Evolutionary conservation across 2,888 invertebrate genomes (phyloP).

Genomic region (Diadegma fenestrale): DNA sequence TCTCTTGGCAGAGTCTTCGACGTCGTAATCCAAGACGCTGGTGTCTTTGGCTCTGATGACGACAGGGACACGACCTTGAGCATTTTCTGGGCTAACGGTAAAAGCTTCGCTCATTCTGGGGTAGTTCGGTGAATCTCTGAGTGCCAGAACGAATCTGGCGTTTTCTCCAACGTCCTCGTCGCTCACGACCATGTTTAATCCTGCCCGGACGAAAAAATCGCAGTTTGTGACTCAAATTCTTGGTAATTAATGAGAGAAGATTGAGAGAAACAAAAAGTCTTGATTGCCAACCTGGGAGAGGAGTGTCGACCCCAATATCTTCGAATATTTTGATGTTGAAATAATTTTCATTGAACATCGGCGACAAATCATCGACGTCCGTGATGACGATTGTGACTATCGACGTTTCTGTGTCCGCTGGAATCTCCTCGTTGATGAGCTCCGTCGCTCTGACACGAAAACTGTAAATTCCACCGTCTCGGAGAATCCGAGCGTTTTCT

Average conservation of each 20-base stretch:
- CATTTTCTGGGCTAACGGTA: slow-evolving; percentile 88
- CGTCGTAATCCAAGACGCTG: slow-evolving; percentile 90
- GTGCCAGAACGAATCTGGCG: slow-evolving; percentile 88
- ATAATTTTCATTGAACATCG: slow-evolving; percentile 89
- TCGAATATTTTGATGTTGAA: slow-evolving; percentile 91
- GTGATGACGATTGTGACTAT: slow-evolving; percentile 92
- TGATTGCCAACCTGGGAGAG: slow-evolving; percentile 85
- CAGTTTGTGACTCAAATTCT: not conserved
- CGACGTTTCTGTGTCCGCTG: slow-evolving; percentile 89
- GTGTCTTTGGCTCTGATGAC: slow-evolving; percentile 90
- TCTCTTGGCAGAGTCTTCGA: slow-evolving; percentile 87
- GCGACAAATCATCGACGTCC: slow-evolving; percentile 92
- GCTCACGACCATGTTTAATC: slow-evolving; percentile 90
- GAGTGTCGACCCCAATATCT: slow-evolving; percentile 90
- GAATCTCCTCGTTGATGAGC: slow-evolving; percentile 89
- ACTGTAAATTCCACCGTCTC: slow-evolving; percentile 92
- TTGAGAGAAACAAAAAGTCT: not conserved
- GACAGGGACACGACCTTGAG: slow-evolving; percentile 91
- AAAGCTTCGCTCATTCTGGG: slow-evolving; percentile 82
- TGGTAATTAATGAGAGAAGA: not conserved
- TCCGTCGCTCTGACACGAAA: slow-evolving; percentile 91
- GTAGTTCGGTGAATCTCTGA: slow-evolving; percentile 86
- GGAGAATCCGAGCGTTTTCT: slow-evolving; percentile 90
- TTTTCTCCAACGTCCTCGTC: slow-evolving; percentile 91
- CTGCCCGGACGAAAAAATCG: slow-evolving; percentile 77